phyloP scores from a whole-genome alignment of 2,888 invertebrate genomes.

The Erannis defoliaria region DNA sequence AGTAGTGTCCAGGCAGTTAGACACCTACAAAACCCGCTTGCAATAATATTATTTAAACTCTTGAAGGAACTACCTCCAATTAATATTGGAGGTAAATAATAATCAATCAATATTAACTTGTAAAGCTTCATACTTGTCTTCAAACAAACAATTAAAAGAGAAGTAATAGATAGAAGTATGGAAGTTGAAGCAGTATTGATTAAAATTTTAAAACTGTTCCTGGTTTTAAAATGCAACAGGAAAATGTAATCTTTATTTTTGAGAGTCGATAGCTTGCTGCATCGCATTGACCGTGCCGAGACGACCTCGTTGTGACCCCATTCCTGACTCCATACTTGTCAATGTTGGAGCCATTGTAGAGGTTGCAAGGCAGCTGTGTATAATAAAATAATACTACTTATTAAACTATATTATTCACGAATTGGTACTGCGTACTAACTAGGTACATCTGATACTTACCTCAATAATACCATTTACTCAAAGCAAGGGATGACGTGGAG shows the following conservation, averaged over 20 bases:
- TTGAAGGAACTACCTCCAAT: not conserved
- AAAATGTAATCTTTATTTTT: constrained; percentile 51
- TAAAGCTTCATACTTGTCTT: not conserved
- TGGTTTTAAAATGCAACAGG: constrained; percentile 30
- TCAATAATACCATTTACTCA: not conserved
- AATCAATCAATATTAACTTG: not conserved
- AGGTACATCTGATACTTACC: no score
- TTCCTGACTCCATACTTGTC: constrained; percentile 74
- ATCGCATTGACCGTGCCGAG: constrained; percentile 66
- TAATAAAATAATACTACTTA: constrained; percentile 21
- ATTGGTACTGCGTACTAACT: no score
- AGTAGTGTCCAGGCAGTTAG: not conserved
- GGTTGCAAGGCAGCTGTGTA: constrained; percentile 54
- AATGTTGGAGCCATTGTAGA: constrained; percentile 63
- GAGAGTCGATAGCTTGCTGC: constrained; percentile 54
- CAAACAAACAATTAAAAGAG: not conserved
- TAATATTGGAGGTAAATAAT: not conserved
- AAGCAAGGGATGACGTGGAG: not conserved
- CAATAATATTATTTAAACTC: not conserved
- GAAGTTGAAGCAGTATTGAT: not conserved
- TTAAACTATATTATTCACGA: not conserved
- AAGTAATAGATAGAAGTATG: not conserved
- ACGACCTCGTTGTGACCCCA: constrained; percentile 73
- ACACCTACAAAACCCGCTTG: not conserved
- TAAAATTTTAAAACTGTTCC: constrained; percentile 6